phyloP scores from a whole-genome alignment of 1,140 invertebrate species.

The Drosophila ercepeae region DNA sequence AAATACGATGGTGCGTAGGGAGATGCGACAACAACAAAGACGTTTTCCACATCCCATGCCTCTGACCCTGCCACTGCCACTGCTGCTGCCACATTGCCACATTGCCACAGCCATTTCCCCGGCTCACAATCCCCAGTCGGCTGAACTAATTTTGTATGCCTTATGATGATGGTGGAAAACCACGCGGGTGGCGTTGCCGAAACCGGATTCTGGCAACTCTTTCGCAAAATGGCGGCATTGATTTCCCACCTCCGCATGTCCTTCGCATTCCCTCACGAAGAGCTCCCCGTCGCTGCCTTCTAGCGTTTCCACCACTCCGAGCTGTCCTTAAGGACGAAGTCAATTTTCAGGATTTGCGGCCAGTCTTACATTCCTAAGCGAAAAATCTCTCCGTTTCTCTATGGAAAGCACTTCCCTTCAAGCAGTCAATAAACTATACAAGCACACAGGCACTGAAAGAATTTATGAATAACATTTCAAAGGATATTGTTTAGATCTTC shows the following conservation, averaged over 20 bases:
- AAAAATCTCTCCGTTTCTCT: slow-evolving; percentile 70
- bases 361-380: slow-evolving; percentile 76
- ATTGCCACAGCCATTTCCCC: slow-evolving; percentile 9
- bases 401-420: slow-evolving; percentile 79
- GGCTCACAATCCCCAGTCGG: slow-evolving; percentile 26
- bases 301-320: neutral
- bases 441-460: slow-evolving; percentile 45
- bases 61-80: slow-evolving; percentile 1
- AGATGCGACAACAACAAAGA: slow-evolving; percentile 46
- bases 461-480: neutral
- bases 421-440: slow-evolving; percentile 82
- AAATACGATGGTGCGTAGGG: slow-evolving; percentile 82
- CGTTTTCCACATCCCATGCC: slow-evolving; percentile 16
- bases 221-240: slow-evolving; percentile 79
- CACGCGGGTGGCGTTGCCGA: slow-evolving; percentile 24
- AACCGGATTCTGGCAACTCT: slow-evolving; percentile 63
- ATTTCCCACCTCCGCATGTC: slow-evolving; percentile 54
- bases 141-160: slow-evolving; percentile 79
- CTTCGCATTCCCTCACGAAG: too few relatives aligned
- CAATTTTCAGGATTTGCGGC: slow-evolving; percentile 82
- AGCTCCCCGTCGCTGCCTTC: too few relatives aligned
- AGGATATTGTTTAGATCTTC: neutral
- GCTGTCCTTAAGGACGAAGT: slow-evolving; percentile 60
- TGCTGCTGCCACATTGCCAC: neutral
- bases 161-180: slow-evolving; percentile 56